A percentile compares a stretch with the other conserved stretches of the same genome.
These are phyloP conservation scores for Zootoca vivipara DNA, from an alignment of 2,113 vertebrate species.

Conservation along the genomic window DNA sequence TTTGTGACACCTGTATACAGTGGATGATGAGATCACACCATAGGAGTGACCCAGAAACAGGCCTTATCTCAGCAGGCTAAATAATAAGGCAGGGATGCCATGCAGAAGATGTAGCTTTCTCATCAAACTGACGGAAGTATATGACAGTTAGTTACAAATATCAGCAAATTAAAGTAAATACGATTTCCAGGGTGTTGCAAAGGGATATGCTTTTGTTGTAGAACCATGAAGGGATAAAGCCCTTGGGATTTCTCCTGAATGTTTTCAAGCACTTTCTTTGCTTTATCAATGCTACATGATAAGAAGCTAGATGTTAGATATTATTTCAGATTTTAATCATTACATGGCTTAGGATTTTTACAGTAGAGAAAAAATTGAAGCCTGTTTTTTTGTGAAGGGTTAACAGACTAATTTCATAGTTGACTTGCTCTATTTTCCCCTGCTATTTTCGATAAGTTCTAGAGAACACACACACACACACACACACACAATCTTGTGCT, in stretches of 20 bases:
- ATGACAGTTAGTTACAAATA: background rate
- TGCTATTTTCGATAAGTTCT: too few species aligned
- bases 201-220: background rate
- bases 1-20: background rate
- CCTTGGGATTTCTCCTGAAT: background rate
- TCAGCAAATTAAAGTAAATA: background rate
- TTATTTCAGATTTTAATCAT: background rate
- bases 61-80: background rate
- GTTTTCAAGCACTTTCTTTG: background rate
- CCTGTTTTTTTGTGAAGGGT: background rate
- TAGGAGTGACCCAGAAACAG: background rate
- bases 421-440: background rate
- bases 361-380: background rate
- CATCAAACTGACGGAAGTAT: background rate
- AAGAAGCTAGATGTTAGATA: background rate
- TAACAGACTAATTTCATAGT: background rate
- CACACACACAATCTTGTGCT: background rate
- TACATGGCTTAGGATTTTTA: background rate
- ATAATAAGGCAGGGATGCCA: background rate
- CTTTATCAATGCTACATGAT: background rate
- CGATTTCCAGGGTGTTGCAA: background rate
- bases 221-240: background rate
- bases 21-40: background rate
- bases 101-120: background rate
- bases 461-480: background rate